Base-by-base conservation (phyloP, 2,797 vertebrate species). In the Channa striata region DNA sequence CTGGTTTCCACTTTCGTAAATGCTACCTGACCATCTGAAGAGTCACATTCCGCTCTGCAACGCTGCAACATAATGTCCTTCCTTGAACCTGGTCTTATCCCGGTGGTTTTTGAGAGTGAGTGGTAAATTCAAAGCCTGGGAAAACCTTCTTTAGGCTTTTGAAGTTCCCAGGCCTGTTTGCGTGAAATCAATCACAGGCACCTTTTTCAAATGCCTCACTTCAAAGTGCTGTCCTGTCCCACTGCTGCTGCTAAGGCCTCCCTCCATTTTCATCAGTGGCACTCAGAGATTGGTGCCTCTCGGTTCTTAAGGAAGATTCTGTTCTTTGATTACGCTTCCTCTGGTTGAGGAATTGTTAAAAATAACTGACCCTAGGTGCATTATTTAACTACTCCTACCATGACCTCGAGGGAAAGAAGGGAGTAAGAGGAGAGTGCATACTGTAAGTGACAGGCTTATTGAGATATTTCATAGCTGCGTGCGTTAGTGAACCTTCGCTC, bases 141-240 rank as follows among this genome's bases (percentile, higher is more conserved):
- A 87, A 89, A 87, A 86, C 78, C 83, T 82, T 80, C 77, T 87
- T 89, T 81, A 62, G 72, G 76, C 88, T 90, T 93, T 92, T 91
- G 91, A 92, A 87, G 91, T 91, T 89, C 81, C 80, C 77, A 83
- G 84, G 86, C 89, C 79, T 88, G 87, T 89, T 89, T 91, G 87
- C 77, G 74, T 93, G 91, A 92, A 93, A 93, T 93, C 88, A 89
- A 89, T 91, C 66, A 11, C 59, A 59, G 77, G 71, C 77, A 88
- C 86, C 82, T 85, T 78, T 85, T 82, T 74, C 74, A 68, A 84
- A 87, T 72, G 66, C 81, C 72, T 72, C 65, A 93, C 91, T 87
- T 92, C 92, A 93, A 92, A 92, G 91, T 74, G 79, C 61, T 76
- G 75, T 68, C 75, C 69, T 73, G 84, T 84, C 83, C 84, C 72